phyloP scores from a whole-genome alignment of 1,140 invertebrate species.

The Euschistus heros region DNA sequence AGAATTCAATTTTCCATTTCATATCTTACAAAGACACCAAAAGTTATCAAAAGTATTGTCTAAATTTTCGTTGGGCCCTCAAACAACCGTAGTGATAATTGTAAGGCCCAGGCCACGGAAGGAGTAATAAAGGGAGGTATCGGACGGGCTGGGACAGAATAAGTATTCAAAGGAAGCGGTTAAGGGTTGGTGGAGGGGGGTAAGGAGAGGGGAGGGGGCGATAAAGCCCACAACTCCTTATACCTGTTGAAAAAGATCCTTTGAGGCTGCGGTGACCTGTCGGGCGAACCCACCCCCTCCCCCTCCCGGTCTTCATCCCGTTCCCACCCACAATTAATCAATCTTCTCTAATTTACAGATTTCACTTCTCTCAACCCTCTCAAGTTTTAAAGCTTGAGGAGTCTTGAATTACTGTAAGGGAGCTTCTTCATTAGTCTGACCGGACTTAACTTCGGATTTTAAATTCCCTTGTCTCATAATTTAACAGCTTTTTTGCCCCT shows the following conservation, averaged over 20 bases:
- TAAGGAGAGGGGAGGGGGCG: neutral
- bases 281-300: neutral
- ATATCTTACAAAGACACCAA: no score
- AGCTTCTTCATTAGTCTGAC: slow-evolving; percentile 1
- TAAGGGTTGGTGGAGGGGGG: neutral
- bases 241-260: slow-evolving; percentile 2
- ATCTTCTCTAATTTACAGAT: slow-evolving; percentile 5
- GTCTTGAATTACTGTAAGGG: slow-evolving; percentile 2
- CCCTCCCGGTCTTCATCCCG: neutral
- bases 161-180: slow-evolving; percentile 1
- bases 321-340: neutral
- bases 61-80: no score
- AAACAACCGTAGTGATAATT: no score
- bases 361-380: slow-evolving; percentile 2
- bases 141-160: neutral
- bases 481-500: no score
- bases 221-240: neutral
- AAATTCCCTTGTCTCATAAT: no score
- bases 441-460: no score
- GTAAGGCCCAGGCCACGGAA: no score
- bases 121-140: neutral
- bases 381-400: neutral
- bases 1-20: no score
- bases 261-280: neutral
- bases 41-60: no score